A percentile compares a stretch with the other conserved stretches of the same genome.
These are phyloP conservation scores for Steinernema scapterisci DNA, from an alignment of 2,888 invertebrate genomes.

Conservation along the genomic window DNA sequence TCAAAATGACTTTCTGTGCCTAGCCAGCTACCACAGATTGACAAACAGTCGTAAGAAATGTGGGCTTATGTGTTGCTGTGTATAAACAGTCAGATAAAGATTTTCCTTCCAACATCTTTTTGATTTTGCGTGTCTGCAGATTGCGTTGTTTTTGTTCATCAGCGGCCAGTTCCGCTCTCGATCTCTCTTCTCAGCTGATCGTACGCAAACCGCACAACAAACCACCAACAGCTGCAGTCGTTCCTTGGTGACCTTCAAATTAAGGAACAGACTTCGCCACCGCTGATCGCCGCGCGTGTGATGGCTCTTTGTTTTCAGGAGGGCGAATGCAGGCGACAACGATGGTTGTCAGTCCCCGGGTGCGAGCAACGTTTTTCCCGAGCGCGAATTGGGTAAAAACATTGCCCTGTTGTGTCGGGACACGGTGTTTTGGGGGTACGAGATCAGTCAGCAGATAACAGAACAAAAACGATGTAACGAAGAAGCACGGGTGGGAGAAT, in stretches of 20 bases:
- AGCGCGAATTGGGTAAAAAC: slow-evolving; percentile 27
- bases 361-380: background rate
- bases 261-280: slow-evolving; percentile 1
- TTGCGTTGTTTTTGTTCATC: background rate
- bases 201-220: background rate
- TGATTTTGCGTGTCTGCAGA: no score
- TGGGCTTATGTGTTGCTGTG: no score
- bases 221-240: background rate
- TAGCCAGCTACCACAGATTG: no score
- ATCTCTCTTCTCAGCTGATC: slow-evolving; percentile 12
- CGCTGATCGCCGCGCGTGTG: background rate
- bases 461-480: background rate
- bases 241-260: slow-evolving; percentile 19
- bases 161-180: background rate
- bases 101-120: background rate
- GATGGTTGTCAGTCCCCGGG: background rate
- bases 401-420: background rate
- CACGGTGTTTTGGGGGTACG: background rate
- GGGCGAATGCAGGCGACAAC: background rate
- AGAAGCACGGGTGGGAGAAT: background rate
- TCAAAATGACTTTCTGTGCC: no score
- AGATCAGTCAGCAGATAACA: no score
- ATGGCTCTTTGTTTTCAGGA: slow-evolving; percentile 24
- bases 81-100: no score
- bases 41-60: no score